Evolutionary conservation across 2,797 vertebrate genomes (phyloP).

Genomic region (Cygnus olor): DNA sequence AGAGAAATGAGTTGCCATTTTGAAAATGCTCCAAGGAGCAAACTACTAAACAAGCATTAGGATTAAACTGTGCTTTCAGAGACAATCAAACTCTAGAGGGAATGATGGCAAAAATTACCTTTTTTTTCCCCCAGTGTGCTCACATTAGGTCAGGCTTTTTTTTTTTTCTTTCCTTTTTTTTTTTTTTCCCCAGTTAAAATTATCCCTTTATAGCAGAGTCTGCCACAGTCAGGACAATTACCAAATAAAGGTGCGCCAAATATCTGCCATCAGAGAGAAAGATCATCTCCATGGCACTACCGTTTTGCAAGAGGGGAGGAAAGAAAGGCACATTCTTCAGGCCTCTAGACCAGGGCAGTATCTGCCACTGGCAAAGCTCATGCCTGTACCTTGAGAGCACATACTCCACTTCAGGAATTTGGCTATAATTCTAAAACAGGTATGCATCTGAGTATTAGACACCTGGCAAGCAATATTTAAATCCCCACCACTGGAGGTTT

Average conservation of each 20-base stretch:
- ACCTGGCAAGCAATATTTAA: background rate
- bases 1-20: background rate
- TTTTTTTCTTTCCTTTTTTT: background rate
- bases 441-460: background rate
- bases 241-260: background rate
- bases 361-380: rapidly evolving
- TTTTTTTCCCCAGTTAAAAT: background rate
- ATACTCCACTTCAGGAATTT: background rate
- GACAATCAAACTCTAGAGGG: background rate
- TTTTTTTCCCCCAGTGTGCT: background rate
- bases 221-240: background rate
- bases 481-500: background rate
- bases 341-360: background rate
- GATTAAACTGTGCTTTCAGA: background rate
- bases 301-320: background rate
- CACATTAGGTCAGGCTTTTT: background rate
- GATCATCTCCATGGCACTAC: rapidly evolving
- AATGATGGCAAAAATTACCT: background rate
- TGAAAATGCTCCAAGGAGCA: conserved; percentile 24
- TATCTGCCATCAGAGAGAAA: background rate
- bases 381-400: rapidly evolving
- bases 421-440: background rate
- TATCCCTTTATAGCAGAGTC: background rate
- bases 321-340: background rate
- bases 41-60: background rate